Base-by-base conservation (phyloP, 2,113 vertebrate genomes). In the Bos taurus region DNA sequence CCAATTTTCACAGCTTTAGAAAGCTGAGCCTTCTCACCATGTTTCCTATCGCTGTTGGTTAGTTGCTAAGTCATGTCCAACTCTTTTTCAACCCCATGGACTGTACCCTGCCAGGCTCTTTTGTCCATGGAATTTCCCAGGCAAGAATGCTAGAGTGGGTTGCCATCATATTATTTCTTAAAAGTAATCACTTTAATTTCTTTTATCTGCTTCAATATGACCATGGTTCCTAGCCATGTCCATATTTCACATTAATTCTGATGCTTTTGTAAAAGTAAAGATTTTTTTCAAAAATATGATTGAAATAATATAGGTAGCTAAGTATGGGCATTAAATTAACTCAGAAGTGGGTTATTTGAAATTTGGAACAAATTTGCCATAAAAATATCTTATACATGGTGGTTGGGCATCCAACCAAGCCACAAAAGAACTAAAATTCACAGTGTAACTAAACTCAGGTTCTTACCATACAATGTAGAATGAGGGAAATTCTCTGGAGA, bases 311-410 rank as follows among this genome's bases (percentile, higher is more conserved):
- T 30, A 91, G 43, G 19, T 48, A 89, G 23, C 21, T 88, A 95
- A 95, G 3, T 43, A 26, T 25, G 5, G 11, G 23, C 13, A 82
- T 85, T 93, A 93, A 50, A 90, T 87, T 83, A 91, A 91, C 40
- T 36, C 93, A 33, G 10, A 96, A 96, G 57, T 93, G n/a, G 33
- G 30, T 54, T 91, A 82, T 67, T 97, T 93, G 52, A 28, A 87
- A 92, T 77, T 97, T 92, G 82, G 15, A 92, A 97, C 25, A 84
- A 3, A 88, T 88, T 90, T 90, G 2, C 64, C n/a, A 90, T 90
- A 59, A 80, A 95, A 83, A 88, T 46, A 89, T 87, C 15, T 85
- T 88, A 48, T 90, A 88, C 43, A 67, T 60, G 8, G 26, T 86
- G n/a, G 25, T 60, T 93, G 28, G 43, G 83, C n/a, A 93, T 71